These are phyloP conservation scores for Polydrusus cervinus DNA, from an alignment of 2,888 invertebrate species.

Conservation along the genomic window DNA sequence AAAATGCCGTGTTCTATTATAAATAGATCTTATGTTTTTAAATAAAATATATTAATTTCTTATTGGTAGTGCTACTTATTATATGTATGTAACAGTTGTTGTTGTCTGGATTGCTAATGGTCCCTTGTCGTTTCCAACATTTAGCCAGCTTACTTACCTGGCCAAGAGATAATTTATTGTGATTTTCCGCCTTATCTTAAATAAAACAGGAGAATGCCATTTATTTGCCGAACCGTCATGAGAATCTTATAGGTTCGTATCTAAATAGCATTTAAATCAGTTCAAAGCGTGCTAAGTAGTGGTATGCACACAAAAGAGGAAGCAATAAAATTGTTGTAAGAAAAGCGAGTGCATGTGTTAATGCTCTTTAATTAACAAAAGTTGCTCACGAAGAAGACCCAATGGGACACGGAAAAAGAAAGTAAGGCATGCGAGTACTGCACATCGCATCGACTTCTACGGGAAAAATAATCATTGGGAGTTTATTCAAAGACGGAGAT, in stretches of 20 bases:
- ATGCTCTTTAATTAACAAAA: conserved; percentile 51
- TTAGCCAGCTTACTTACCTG: too few species aligned
- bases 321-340: conserved; percentile 50
- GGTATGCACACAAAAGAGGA: conserved; percentile 51
- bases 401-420: conserved; percentile 30
- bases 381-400: conserved; percentile 46
- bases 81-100: too few species aligned
- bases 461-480: not conserved
- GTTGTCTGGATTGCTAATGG: too few species aligned
- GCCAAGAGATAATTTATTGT: too few species aligned
- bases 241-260: conserved; percentile 42
- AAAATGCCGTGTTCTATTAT: too few species aligned
- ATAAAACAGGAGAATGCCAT: conserved; percentile 4
- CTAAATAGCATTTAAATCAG: conserved; percentile 49
- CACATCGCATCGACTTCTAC: not conserved
- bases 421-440: conserved; percentile 22
- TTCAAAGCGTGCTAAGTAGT: conserved; percentile 50
- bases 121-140: too few species aligned
- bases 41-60: too few species aligned
- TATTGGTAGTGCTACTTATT: too few species aligned
- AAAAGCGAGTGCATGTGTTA: conserved; percentile 50
- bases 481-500: not conserved
- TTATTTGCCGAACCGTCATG: conserved; percentile 15
- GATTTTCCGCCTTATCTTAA: not conserved
- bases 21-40: too few species aligned